A percentile compares a stretch with the other conserved stretches of the same genome.
phyloP scores from a whole-genome alignment of 2,888 invertebrate genomes.

The Drosophila atroscutellata region DNA sequence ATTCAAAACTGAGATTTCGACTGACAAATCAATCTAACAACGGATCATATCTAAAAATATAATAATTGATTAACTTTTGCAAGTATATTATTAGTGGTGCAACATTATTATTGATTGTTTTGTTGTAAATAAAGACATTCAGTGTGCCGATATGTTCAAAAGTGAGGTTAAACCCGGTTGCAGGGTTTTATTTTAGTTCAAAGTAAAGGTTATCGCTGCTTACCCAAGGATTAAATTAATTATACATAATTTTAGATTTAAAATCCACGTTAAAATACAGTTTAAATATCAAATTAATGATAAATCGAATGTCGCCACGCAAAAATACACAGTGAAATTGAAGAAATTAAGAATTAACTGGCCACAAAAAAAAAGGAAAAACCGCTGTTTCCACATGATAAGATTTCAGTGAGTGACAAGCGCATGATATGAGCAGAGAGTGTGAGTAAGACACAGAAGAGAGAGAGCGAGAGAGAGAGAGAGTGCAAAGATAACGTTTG shows the following conservation, averaged over 20 bases:
- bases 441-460: neutral
- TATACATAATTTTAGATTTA: neutral
- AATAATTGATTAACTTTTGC: neutral
- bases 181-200: neutral
- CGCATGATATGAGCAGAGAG: slow-evolving; percentile 37
- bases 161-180: slow-evolving; percentile 43
- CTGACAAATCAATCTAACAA: slow-evolving; percentile 1
- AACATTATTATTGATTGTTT: slow-evolving; percentile 2
- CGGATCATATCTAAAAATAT: neutral
- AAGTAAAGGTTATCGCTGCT: slow-evolving; percentile 8
- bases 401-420: slow-evolving; percentile 52
- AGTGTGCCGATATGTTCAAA: slow-evolving; percentile 5
- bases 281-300: neutral
- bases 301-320: slow-evolving; percentile 35
- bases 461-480: slow-evolving; percentile 2
- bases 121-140: slow-evolving; percentile 20
- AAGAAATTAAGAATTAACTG: slow-evolving; percentile 32
- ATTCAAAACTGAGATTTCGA: slow-evolving; percentile 3
- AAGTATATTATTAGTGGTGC: slow-evolving; percentile 2
- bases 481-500: slow-evolving; percentile 26
- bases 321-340: slow-evolving; percentile 53
- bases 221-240: slow-evolving; percentile 13
- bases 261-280: neutral
- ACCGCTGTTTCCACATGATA: slow-evolving; percentile 39
- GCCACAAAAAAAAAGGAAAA: slow-evolving; percentile 15